Base-by-base conservation (phyloP, 2,113 vertebrate species). In the Miniopterus natalensis region DNA sequence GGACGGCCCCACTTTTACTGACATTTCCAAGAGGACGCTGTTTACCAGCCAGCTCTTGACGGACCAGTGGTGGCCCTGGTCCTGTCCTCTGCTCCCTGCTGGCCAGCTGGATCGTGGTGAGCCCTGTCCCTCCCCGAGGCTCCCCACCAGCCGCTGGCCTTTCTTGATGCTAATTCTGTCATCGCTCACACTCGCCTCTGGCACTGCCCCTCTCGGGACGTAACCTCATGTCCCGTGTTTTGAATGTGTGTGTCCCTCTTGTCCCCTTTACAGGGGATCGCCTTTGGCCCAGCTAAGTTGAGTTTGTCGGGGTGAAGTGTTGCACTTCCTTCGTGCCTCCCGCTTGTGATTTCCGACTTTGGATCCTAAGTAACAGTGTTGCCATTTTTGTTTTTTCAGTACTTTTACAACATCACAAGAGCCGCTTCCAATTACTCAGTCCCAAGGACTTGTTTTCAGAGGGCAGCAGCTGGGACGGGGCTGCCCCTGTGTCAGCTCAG, bases 181-280 rank as follows among this genome's bases (percentile, higher is more conserved):
- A 8, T 75, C 47, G 10, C 73, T 51, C 2, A 20, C 4, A 8
- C 27, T 18, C 3, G 27, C n/a, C 53, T 40, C 65, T 2, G 3
- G 25, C 31, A 17, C 31, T 6, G 10, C 66, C 23, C 17, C 31
- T 27, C 45, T 15, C 12, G 11, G 57, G n/a, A 29, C 42, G 12
- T 8, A 2, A 3, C 15, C 40, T 29, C 5, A 8, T 0, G 4
- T 27, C 10, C n/a, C 1, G 6, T 9, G 17, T 23, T 14, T 31
- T 21, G 1, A 27, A 1, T 2, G 55, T 40, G 5, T 27, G 5
- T 12, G 63, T 47, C 13, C 63, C 21, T 71, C 68, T 61, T 1
- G 11, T 31, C 23, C 4, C 2, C 15, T 83, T 73, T 8, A 12
- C 5, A 13, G 0, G 10, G 11, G 51, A 29, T 3, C 68, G 12